phyloP scores from a whole-genome alignment of 2,113 vertebrate genomes.

The Zosterops borbonicus region DNA sequence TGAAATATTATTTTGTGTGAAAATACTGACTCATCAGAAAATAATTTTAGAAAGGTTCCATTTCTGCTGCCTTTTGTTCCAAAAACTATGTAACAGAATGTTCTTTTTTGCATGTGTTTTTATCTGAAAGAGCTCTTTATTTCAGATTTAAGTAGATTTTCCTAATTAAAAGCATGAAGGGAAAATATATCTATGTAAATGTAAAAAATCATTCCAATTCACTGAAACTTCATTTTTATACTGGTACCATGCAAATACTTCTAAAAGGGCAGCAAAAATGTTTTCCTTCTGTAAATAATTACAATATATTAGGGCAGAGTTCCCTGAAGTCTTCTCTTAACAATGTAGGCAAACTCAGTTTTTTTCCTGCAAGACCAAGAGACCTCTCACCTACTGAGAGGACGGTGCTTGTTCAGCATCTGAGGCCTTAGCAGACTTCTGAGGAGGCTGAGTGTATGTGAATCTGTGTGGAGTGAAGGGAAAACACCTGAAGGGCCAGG shows the following conservation, averaged over 20 bases:
- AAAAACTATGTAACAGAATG: background rate
- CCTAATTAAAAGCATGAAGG: background rate
- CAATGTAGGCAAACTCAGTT: background rate
- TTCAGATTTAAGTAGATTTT: background rate
- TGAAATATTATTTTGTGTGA: background rate
- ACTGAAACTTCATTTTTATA: background rate
- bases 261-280: background rate
- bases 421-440: background rate
- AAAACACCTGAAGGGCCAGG: background rate
- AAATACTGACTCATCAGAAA: slow-evolving; percentile 1
- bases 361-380: background rate
- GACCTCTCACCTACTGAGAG: rapidly evolving
- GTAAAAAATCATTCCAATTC: background rate
- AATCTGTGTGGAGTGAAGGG: no score
- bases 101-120: background rate
- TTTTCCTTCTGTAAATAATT: background rate
- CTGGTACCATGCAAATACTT: background rate
- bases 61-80: background rate
- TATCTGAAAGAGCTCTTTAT: background rate
- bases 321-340: background rate
- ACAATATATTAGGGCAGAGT: background rate
- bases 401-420: background rate
- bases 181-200: background rate
- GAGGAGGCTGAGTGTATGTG: background rate
- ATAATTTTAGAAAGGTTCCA: background rate